Percentiles rank a stretch among this genome's conserved stretches.
phyloP scores from a whole-genome alignment of 1,140 invertebrate genomes.

The Melitaea cinxia region DNA sequence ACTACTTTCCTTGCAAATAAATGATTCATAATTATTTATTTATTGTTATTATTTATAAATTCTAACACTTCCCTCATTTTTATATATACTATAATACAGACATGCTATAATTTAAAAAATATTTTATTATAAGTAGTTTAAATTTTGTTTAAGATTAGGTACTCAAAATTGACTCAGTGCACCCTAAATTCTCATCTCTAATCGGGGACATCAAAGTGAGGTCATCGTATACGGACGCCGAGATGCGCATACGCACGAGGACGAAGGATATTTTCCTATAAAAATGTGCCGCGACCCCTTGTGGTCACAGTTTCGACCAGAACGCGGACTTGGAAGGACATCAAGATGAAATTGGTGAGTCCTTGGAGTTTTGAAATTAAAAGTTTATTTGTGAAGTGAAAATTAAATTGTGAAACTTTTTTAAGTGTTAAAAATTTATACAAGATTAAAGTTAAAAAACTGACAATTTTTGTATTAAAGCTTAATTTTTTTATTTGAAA shows the following conservation, averaged over 20 bases:
- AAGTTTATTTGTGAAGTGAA: slow-evolving; percentile 51
- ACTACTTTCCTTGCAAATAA: no score
- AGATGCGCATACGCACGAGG: slow-evolving; percentile 55
- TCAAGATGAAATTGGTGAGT: slow-evolving; percentile 78
- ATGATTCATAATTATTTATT: background rate
- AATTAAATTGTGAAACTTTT: slow-evolving; percentile 34
- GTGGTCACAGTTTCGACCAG: slow-evolving; percentile 64
- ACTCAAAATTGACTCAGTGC: slow-evolving; percentile 33
- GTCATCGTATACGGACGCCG: slow-evolving; percentile 56
- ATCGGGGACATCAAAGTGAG: slow-evolving; percentile 51
- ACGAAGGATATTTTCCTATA: slow-evolving; percentile 74
- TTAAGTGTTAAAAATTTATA: background rate
- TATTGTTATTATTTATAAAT: background rate
- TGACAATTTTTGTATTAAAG: no score
- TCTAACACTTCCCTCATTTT: background rate
- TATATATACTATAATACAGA: no score
- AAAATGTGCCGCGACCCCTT: slow-evolving; percentile 69
- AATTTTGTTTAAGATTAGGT: slow-evolving; percentile 13
- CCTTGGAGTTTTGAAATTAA: slow-evolving; percentile 59
- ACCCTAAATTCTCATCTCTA: slow-evolving; percentile 48
- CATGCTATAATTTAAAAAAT: background rate
- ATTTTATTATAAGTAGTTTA: background rate
- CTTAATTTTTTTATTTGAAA: background rate
- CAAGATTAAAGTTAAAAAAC: background rate
- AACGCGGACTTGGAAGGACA: slow-evolving; percentile 69